Percentiles rank a stretch among this genome's conserved stretches.
These are phyloP conservation scores for Armadillidium nasatum DNA, from an alignment of 1,140 invertebrate genomes.

Conservation along the genomic window DNA sequence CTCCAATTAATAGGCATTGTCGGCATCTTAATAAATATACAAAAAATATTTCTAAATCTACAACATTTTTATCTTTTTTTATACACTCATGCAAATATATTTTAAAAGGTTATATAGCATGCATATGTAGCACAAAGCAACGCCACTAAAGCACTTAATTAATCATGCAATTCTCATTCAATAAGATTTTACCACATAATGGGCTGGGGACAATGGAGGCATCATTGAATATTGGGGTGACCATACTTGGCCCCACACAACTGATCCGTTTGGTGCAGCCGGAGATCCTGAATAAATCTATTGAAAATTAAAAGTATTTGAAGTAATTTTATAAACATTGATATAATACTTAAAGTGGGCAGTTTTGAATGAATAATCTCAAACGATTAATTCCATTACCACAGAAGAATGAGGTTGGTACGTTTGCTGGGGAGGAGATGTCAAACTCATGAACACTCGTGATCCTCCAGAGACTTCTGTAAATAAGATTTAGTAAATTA, in stretches of 20 bases:
- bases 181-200: not conserved
- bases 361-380: not conserved
- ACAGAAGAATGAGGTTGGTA: not conserved
- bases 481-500: not conserved
- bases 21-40: not conserved
- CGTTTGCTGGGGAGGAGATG: not conserved
- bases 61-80: too few relatives aligned
- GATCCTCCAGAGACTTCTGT: not conserved
- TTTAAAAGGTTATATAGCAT: too few relatives aligned
- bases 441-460: not conserved
- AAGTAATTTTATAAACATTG: not conserved
- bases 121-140: too few relatives aligned
- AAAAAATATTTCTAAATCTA: too few relatives aligned
- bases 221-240: slow-evolving; percentile 10
- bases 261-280: not conserved
- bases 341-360: not conserved
- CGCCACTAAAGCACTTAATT: too few relatives aligned
- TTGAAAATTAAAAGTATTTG: not conserved
- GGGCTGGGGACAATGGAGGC: not conserved
- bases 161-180: too few relatives aligned
- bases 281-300: not conserved
- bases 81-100: too few relatives aligned
- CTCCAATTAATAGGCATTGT: not conserved
- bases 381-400: not conserved
- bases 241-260: not conserved